Percentiles rank a stretch among this genome's conserved stretches.
These are phyloP conservation scores for Oryzias celebensis DNA, from an alignment of 2,113 vertebrate genomes.

Conservation along the genomic window DNA sequence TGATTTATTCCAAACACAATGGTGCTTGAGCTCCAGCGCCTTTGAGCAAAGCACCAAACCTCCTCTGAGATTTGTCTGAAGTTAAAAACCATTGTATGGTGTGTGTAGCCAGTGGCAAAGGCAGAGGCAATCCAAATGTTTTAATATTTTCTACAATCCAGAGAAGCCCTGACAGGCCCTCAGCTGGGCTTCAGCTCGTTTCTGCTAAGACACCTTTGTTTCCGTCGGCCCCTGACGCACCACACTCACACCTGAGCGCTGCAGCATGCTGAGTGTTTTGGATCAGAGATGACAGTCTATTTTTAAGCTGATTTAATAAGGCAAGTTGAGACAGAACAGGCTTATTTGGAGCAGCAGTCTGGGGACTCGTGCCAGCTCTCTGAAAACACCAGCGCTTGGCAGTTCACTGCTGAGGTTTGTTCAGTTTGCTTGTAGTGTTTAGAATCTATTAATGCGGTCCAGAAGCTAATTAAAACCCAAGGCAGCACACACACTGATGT, in stretches of 20 bases:
- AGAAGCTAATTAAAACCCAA: not conserved
- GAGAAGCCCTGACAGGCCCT: too few relatives aligned
- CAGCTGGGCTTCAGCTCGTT: too few relatives aligned
- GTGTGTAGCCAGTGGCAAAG: constrained; percentile 37
- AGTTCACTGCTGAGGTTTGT: not conserved
- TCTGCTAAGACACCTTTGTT: not conserved
- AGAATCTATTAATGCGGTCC: not conserved
- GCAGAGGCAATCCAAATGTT: constrained; percentile 15
- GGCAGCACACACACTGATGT: too few relatives aligned
- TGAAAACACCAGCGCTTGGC: not conserved
- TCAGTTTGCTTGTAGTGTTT: not conserved
- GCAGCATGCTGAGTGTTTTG: not conserved
- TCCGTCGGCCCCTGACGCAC: constrained; percentile 2
- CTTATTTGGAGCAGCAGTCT: constrained; percentile 15
- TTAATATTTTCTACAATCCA: not conserved
- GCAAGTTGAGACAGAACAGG: constrained; percentile 3
- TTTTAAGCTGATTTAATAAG: constrained; percentile 27
- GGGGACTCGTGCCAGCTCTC: constrained; percentile 3
- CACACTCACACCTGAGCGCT: not conserved
- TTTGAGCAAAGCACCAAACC: constrained; percentile 15
- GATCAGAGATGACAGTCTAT: not conserved
- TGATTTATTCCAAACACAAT: not conserved
- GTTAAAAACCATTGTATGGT: not conserved
- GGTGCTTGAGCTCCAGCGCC: constrained; percentile 1
- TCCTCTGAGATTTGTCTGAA: constrained; percentile 6